Evolutionary conservation across 2,797 vertebrate species (phyloP).

Genomic region (Lutjanus argentimaculatus): DNA sequence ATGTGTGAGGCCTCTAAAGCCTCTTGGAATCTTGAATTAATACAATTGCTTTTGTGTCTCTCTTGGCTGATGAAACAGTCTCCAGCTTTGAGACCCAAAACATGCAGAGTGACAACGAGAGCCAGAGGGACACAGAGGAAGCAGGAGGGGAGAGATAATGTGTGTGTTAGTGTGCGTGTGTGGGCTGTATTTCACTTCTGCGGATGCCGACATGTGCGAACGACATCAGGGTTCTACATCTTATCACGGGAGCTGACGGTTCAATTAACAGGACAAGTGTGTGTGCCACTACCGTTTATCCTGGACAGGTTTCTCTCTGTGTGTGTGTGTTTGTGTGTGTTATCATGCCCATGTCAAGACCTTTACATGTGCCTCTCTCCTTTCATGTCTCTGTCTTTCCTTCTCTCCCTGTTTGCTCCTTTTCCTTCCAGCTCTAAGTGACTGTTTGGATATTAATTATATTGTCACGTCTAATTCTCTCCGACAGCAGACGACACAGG

Average conservation of each 20-base stretch:
- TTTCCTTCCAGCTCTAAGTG: slow-evolving; percentile 51
- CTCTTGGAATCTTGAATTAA: slow-evolving; percentile 79
- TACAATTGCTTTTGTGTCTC: slow-evolving; percentile 84
- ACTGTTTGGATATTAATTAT: slow-evolving; percentile 64
- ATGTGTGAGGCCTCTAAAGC: slow-evolving; percentile 64
- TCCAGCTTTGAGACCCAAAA: slow-evolving; percentile 73
- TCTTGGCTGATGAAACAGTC: slow-evolving; percentile 81
- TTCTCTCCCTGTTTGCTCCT: slow-evolving; percentile 15
- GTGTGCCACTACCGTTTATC: slow-evolving; percentile 62
- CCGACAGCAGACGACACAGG: slow-evolving; percentile 33
- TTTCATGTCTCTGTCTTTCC: slow-evolving; percentile 29
- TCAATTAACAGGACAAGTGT: slow-evolving; percentile 82
- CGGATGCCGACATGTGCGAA: slow-evolving; percentile 70
- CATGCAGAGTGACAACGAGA: slow-evolving; percentile 76
- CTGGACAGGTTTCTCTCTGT: slow-evolving; percentile 36
- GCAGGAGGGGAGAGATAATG: slow-evolving; percentile 53
- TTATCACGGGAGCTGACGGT: slow-evolving; percentile 77
- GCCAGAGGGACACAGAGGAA: slow-evolving; percentile 69
- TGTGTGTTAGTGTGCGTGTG: slow-evolving; percentile 37
- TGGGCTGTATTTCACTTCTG: slow-evolving; percentile 54
- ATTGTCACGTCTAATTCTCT: slow-evolving; percentile 55
- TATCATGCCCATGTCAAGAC: slow-evolving; percentile 34
- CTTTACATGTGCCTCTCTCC: slow-evolving; percentile 29
- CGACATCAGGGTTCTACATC: slow-evolving; percentile 74
- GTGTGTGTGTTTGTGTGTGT: slow-evolving; percentile 9